phyloP scores from a whole-genome alignment of 64 coral and sea anemone genomes.

The Cladopsammia gracilis region DNA sequence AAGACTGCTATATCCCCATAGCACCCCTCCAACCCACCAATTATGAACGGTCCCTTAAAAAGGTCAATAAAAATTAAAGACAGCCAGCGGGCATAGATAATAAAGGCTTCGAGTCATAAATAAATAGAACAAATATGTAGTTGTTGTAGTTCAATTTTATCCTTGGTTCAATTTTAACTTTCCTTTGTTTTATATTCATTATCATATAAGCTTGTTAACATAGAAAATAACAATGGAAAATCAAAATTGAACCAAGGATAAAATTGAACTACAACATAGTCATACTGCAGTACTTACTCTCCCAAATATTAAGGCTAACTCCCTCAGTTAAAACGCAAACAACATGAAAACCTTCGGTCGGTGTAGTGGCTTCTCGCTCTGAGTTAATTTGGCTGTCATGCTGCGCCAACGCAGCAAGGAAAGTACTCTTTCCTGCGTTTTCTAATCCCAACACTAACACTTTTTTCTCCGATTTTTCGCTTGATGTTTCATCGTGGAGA shows the following conservation, averaged over 20 bases:
- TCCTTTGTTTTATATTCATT: too few species aligned
- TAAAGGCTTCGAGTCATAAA: too few species aligned
- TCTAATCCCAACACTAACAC: constrained; percentile 88
- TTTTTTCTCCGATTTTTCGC: constrained; percentile 64
- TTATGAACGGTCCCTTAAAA: too few species aligned
- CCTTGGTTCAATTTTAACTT: too few species aligned
- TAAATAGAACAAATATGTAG: too few species aligned
- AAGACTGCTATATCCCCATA: too few species aligned
- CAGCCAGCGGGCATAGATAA: too few species aligned
- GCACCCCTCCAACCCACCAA: too few species aligned
- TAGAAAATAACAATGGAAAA: too few species aligned
- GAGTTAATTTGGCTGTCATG: constrained; percentile 43
- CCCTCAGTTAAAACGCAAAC: constrained; percentile 90
- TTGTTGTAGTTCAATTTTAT: too few species aligned
- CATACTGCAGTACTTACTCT: constrained; percentile 66
- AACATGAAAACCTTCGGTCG: constrained; percentile 95
- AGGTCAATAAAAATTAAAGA: too few species aligned
- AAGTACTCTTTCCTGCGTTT: constrained; percentile 85
- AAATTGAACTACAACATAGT: not conserved
- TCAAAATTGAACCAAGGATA: not conserved
- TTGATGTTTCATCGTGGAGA: constrained; percentile 27
- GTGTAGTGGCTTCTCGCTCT: constrained; percentile 60
- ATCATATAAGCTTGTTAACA: too few species aligned
- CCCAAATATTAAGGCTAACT: constrained; percentile 89
- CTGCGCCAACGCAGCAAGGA: constrained; percentile 89